These are phyloP conservation scores for Pseudorasbora parva DNA, from an alignment of 2,113 vertebrate species.

Conservation along the genomic window DNA sequence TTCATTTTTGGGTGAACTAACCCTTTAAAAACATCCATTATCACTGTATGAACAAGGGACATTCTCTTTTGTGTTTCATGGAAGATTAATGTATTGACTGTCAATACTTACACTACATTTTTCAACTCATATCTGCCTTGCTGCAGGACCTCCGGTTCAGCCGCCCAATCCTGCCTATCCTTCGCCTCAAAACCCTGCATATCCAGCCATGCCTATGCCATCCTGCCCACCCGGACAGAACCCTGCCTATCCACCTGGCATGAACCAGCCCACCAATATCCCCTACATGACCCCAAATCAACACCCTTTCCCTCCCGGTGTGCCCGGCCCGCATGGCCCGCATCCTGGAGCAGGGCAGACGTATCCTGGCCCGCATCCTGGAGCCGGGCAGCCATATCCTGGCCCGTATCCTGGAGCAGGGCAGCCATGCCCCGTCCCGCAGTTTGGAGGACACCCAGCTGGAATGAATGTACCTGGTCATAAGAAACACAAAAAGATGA, in stretches of 20 bases:
- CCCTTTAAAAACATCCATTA: not conserved
- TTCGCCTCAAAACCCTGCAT: slow-evolving; percentile 35
- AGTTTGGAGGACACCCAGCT: not conserved
- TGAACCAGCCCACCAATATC: slow-evolving; percentile 6
- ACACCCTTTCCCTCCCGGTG: slow-evolving; percentile 38
- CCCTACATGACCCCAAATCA: slow-evolving; percentile 29
- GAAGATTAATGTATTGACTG: too few relatives aligned
- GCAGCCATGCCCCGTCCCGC: not conserved
- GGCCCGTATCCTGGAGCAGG: slow-evolving; percentile 52
- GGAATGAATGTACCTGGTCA: slow-evolving; percentile 33
- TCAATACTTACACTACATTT: too few relatives aligned
- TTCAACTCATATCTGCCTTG: too few relatives aligned
- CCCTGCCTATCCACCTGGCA: slow-evolving; percentile 18
- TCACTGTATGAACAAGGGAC: too few relatives aligned
- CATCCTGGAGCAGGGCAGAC: slow-evolving; percentile 37
- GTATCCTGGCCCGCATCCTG: not conserved
- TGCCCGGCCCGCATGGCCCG: not conserved
- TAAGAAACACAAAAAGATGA: slow-evolving; percentile 71
- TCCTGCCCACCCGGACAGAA: slow-evolving; percentile 35
- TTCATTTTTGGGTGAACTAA: too few relatives aligned
- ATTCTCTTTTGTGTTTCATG: too few relatives aligned
- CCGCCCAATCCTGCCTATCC: slow-evolving; percentile 56
- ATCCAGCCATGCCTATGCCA: slow-evolving; percentile 21
- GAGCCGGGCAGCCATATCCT: too few relatives aligned
- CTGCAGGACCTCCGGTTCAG: not conserved